phyloP scores from a whole-genome alignment of 2,113 vertebrate species.

The Poeciliopsis turrubarensis region DNA sequence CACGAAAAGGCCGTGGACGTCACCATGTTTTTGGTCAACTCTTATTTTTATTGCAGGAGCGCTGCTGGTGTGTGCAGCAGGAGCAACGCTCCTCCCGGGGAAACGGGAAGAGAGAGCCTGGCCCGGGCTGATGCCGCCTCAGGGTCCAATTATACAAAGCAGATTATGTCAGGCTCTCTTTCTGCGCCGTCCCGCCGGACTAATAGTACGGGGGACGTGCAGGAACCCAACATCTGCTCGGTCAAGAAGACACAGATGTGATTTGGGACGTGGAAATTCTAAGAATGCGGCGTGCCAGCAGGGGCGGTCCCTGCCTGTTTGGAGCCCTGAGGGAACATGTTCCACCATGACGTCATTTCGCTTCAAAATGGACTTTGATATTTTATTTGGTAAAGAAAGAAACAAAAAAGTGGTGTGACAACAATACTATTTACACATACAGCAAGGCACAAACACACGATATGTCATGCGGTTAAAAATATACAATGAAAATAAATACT shows the following conservation, averaged over 20 bases:
- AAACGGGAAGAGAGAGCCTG: neutral
- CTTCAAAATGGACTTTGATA: too few species aligned
- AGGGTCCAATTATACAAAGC: constrained; percentile 13
- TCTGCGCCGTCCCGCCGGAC: neutral
- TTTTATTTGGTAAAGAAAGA: too few species aligned
- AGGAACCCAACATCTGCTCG: neutral
- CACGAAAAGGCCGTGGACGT: neutral
- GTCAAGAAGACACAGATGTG: neutral
- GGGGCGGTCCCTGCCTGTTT: too few species aligned
- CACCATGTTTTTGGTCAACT: neutral
- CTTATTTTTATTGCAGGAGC: neutral
- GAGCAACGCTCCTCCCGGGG: neutral
- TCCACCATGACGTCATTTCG: too few species aligned
- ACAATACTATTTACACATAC: too few species aligned
- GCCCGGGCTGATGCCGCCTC: constrained; percentile 5
- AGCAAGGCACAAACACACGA: too few species aligned
- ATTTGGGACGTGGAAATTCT: neutral
- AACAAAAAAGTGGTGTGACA: too few species aligned
- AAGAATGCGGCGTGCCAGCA: neutral
- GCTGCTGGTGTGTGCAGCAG: constrained; percentile 6
- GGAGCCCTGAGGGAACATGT: too few species aligned
- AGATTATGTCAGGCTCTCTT: constrained; percentile 5
- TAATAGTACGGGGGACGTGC: neutral
- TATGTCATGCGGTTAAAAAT: too few species aligned
- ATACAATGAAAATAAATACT: too few species aligned